These are phyloP conservation scores for Percina caprodes DNA, from an alignment of 2,113 vertebrate species.

Conservation along the genomic window DNA sequence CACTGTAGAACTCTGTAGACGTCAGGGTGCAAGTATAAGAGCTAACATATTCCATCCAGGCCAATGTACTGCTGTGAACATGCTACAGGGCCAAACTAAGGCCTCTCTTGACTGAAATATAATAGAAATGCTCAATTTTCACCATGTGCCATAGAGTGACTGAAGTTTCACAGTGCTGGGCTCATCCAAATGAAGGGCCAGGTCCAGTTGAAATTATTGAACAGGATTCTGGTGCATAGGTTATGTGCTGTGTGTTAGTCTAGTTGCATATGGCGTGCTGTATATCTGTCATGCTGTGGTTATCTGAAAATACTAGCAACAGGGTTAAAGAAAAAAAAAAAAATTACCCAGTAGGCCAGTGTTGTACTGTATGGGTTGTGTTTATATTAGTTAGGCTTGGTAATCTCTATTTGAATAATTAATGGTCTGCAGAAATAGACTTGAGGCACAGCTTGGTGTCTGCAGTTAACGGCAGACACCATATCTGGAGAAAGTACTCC, in stretches of 20 bases:
- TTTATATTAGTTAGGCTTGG: background rate
- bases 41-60: slow-evolving; percentile 35
- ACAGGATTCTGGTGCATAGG: slow-evolving; percentile 1
- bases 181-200: slow-evolving; percentile 21
- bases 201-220: slow-evolving; percentile 16
- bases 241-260: background rate
- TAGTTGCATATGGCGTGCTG: background rate
- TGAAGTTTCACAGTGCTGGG: slow-evolving; percentile 19
- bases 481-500: background rate
- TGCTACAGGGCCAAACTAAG: slow-evolving; percentile 36
- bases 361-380: background rate
- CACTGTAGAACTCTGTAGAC: slow-evolving; percentile 61
- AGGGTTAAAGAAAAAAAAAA: background rate
- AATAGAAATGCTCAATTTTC: slow-evolving; percentile 15
- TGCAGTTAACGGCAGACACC: background rate
- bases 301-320: slow-evolving; percentile 28
- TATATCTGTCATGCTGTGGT: slow-evolving; percentile 10
- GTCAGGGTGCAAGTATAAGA: slow-evolving; percentile 50
- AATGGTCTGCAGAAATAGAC: background rate
- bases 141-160: slow-evolving; percentile 17
- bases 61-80: slow-evolving; percentile 46
- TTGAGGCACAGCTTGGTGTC: background rate
- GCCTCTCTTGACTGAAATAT: slow-evolving; percentile 33
- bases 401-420: background rate
- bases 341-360: background rate